Evolutionary conservation across 2,888 invertebrate genomes (phyloP), one percentile per base, ranked within the genome.

Genomic region (Zygogramma bicolorata): DNA sequence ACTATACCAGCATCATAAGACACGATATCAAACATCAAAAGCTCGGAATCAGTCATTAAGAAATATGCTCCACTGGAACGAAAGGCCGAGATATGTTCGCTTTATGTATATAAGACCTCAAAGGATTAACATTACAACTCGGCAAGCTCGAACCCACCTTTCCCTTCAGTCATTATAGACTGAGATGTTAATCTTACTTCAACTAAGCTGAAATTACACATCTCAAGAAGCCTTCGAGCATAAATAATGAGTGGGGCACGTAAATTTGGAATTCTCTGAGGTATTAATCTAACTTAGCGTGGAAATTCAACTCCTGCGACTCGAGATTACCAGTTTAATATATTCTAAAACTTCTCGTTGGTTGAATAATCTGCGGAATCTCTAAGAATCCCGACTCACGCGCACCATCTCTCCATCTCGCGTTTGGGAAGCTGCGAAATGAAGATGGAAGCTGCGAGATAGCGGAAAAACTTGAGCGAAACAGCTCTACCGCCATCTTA

Each of bases 231-330:
- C 86, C 84, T 84, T 85, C 85, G 85, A 85, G 86, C 87, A 87
- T 87, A 86, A 87, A 87, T 87, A 87, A 87, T 85, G 86, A 86
- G 85, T 82, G 81, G 83, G 84, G 84, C 83, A 84, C 84, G 86
- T 85, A 86, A 86, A 86, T 86, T 87, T 85, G 85, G 85, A 87
- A 87, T 87, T 87, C 87, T 86, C 87, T 81, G 83, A 86, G 87
- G 87, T 87, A 87, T 87, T 87, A 87, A 87, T 87, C 87, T 87
- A 87, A 87, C 86, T 87, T 87, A 86, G 86, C 86, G 86, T 86
- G 86, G 86, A 87, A 87, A 87, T 86, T 87, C 86, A 85, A 86
- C 86, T 86, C 85, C 85, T 84, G 86, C 78, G 86, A 86, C 86
- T 86, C 84, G 84, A 86, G 86, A 86, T 86, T 86, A 86, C 85